Evolutionary conservation across 1,140 invertebrate genomes (phyloP).

Genomic region (Saccostrea cuccullata): DNA sequence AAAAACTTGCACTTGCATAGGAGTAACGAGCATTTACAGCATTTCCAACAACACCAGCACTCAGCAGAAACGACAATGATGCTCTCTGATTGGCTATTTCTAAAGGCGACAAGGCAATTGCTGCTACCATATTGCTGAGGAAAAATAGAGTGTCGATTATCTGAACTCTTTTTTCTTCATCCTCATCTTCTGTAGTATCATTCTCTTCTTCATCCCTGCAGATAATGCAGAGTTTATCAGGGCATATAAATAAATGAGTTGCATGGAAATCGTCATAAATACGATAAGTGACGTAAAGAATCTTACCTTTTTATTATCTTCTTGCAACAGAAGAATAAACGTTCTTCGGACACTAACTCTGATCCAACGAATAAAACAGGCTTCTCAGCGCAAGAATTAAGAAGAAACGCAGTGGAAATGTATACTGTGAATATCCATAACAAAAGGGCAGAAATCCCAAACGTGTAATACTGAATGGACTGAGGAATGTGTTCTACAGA

Average conservation of each 20-base stretch:
- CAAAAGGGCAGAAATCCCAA: slow-evolving; percentile 62
- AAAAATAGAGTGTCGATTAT: slow-evolving; percentile 61
- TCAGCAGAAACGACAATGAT: slow-evolving; percentile 63
- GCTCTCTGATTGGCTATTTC: slow-evolving; percentile 56
- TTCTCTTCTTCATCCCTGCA: slow-evolving; percentile 5
- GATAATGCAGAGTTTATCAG: neutral
- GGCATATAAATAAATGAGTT: neutral
- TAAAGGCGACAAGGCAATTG: slow-evolving; percentile 59
- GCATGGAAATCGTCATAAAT: neutral
- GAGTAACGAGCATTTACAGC: slow-evolving; percentile 63
- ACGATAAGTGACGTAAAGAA: neutral
- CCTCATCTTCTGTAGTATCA: neutral
- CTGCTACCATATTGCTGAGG: slow-evolving; percentile 58
- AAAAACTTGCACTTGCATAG: slow-evolving; percentile 64
- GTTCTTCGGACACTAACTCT: slow-evolving; percentile 61
- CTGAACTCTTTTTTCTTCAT: neutral
- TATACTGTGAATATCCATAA: slow-evolving; percentile 60
- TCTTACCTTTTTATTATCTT: slow-evolving; percentile 22
- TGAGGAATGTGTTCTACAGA: slow-evolving; percentile 67
- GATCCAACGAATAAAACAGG: slow-evolving; percentile 64
- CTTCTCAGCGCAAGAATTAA: slow-evolving; percentile 71
- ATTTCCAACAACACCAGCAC: slow-evolving; percentile 63
- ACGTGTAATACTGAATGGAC: slow-evolving; percentile 63
- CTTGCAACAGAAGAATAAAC: slow-evolving; percentile 40
- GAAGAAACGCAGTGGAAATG: slow-evolving; percentile 61